Conservation (phyloP, 2,888 invertebrate genomes). For the Fragum fragum region DNA sequence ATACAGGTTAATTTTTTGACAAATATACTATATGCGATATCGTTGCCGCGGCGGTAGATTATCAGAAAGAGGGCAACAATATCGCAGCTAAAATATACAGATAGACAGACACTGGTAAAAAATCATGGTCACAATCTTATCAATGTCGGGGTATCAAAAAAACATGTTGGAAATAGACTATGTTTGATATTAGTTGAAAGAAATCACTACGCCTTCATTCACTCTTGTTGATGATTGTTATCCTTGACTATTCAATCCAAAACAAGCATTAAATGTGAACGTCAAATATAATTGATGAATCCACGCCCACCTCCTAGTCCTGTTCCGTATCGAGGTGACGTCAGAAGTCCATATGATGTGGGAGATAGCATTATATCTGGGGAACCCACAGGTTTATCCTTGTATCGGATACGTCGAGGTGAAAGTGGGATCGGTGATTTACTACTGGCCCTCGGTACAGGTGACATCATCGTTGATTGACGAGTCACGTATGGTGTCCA, state of each 20-base stretch:
- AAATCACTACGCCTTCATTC: not conserved
- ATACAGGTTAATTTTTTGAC: too few species aligned
- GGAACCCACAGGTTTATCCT: conserved; percentile 46
- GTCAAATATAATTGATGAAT: conserved; percentile 55
- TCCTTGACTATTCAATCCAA: not conserved
- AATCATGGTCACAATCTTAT: too few species aligned
- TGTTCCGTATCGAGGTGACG: conserved; percentile 61
- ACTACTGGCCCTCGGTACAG: conserved; percentile 43
- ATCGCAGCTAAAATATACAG: too few species aligned
- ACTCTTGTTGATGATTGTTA: not conserved
- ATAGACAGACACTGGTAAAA: too few species aligned
- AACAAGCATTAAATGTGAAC: not conserved
- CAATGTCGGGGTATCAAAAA: too few species aligned
- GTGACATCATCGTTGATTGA: conserved; percentile 63
- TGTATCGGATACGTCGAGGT: conserved; percentile 45
- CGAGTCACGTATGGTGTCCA: conserved; percentile 65
- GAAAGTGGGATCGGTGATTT: conserved; percentile 60
- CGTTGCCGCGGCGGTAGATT: too few species aligned
- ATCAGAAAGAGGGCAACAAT: too few species aligned
- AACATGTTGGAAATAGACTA: too few species aligned
- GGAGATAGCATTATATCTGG: conserved; percentile 65
- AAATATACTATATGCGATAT: too few species aligned
- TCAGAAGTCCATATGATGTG: conserved; percentile 49
- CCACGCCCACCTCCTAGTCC: conserved; percentile 59
- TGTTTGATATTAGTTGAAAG: not conserved